Percentiles rank a stretch among this genome's conserved stretches.
These are phyloP conservation scores for Drosophila subobscura DNA, from an alignment of 1,140 invertebrate genomes.

Conservation along the genomic window DNA sequence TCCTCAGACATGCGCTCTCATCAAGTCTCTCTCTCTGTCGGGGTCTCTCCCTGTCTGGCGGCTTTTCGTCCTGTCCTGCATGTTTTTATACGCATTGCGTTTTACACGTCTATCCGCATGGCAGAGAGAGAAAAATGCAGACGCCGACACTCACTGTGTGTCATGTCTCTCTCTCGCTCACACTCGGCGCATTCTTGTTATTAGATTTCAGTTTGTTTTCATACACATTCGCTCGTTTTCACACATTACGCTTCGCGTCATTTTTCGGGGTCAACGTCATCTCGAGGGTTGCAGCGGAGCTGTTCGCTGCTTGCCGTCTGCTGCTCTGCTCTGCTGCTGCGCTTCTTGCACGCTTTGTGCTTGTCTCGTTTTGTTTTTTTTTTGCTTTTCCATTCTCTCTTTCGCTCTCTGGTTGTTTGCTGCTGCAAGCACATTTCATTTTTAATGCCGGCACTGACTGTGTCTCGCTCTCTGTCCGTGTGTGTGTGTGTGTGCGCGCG, in stretches of 20 bases:
- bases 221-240: slow-evolving; percentile 74
- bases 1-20: slow-evolving; percentile 60
- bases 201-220: slow-evolving; percentile 80
- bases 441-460: slow-evolving; percentile 51
- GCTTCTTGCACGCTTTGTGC: slow-evolving; percentile 59
- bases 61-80: slow-evolving; percentile 64
- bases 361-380: slow-evolving; percentile 54
- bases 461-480: slow-evolving; percentile 40
- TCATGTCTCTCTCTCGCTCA: slow-evolving; percentile 48
- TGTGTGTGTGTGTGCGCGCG: slow-evolving; percentile 17
- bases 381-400: slow-evolving; percentile 9
- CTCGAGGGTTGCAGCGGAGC: slow-evolving; percentile 67
- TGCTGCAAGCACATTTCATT: slow-evolving; percentile 65
- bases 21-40: slow-evolving; percentile 12
- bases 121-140: slow-evolving; percentile 28
- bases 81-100: slow-evolving; percentile 79
- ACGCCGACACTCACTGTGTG: slow-evolving; percentile 28
- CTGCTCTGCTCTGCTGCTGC: slow-evolving; percentile 39
- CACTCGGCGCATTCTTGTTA: slow-evolving; percentile 57
- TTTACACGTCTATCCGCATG: slow-evolving; percentile 74
- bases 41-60: slow-evolving; percentile 21
- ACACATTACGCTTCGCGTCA: slow-evolving; percentile 80
- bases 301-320: slow-evolving; percentile 23
- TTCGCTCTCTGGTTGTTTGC: slow-evolving; percentile 19
- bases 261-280: slow-evolving; percentile 82